phyloP scores from a whole-genome alignment of 2,797 vertebrate species.

The Taeniopygia guttata region DNA sequence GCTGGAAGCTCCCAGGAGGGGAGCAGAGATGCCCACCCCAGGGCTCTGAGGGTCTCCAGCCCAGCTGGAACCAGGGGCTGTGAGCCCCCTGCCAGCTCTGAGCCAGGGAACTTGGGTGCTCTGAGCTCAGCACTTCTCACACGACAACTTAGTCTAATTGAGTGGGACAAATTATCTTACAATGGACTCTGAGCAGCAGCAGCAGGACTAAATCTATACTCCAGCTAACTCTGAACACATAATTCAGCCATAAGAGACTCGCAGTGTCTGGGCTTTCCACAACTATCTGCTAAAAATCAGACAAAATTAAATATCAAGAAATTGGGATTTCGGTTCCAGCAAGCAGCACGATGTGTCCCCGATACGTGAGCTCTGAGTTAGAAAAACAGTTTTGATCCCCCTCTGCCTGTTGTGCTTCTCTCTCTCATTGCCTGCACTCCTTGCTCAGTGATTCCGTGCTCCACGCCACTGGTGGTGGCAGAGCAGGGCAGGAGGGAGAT shows the following conservation, averaged over 20 bases:
- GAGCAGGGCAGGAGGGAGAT: not conserved
- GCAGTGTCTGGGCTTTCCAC: slow-evolving; percentile 15
- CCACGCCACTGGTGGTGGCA: not conserved
- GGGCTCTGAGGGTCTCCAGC: not conserved
- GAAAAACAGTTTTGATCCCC: not conserved
- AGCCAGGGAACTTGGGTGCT: not conserved
- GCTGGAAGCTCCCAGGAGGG: not conserved
- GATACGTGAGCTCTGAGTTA: not conserved
- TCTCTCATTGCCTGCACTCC: not conserved
- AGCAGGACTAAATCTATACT: slow-evolving; percentile 61
- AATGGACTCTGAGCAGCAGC: slow-evolving; percentile 61
- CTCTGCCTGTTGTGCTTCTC: not conserved
- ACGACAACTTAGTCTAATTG: slow-evolving; percentile 68
- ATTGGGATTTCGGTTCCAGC: not conserved
- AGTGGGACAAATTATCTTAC: slow-evolving; percentile 71
- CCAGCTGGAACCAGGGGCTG: rapidly evolving
- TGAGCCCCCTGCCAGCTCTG: not conserved
- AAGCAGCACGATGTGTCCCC: not conserved
- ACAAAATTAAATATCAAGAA: slow-evolving; percentile 2
- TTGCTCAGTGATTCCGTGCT: not conserved
- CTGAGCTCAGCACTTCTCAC: slow-evolving; percentile 57
- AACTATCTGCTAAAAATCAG: not conserved
- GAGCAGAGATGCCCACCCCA: not conserved
- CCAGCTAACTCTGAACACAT: slow-evolving; percentile 47
- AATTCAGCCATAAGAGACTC: slow-evolving; percentile 52